Evolutionary conservation across 2,797 vertebrate species (phyloP).

Genomic region (Knipowitschia caucasica): DNA sequence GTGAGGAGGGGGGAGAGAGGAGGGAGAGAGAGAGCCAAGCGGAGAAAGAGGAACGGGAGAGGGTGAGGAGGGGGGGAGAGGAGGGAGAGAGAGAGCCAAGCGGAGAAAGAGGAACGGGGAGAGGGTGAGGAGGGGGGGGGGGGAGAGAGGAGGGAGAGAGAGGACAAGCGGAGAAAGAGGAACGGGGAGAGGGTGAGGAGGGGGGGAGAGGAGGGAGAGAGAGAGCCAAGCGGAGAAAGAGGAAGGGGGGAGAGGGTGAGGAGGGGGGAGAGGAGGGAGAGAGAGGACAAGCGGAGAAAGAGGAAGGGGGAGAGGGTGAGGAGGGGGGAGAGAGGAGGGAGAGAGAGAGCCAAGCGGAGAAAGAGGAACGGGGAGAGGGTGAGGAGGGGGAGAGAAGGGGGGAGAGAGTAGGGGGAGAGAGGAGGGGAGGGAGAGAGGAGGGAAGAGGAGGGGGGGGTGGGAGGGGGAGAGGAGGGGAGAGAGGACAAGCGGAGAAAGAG

Average conservation of each 20-base stretch:
- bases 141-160: too few relatives aligned
- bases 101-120: too few relatives aligned
- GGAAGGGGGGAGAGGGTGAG: too few relatives aligned
- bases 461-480: too few relatives aligned
- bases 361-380: neutral
- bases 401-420: neutral
- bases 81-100: too few relatives aligned
- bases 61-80: neutral
- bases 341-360: too few relatives aligned
- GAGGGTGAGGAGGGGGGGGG: too few relatives aligned
- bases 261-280: too few relatives aligned
- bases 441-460: neutral
- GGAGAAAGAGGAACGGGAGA: neutral
- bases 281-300: neutral
- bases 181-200: too few relatives aligned
- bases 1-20: neutral
- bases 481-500: neutral
- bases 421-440: neutral
- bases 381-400: neutral
- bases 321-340: neutral
- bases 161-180: too few relatives aligned
- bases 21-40: neutral
- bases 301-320: neutral
- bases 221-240: too few relatives aligned
- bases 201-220: too few relatives aligned